phyloP scores from a whole-genome alignment of 2,797 vertebrate species.

The Psittacula derbiana region DNA sequence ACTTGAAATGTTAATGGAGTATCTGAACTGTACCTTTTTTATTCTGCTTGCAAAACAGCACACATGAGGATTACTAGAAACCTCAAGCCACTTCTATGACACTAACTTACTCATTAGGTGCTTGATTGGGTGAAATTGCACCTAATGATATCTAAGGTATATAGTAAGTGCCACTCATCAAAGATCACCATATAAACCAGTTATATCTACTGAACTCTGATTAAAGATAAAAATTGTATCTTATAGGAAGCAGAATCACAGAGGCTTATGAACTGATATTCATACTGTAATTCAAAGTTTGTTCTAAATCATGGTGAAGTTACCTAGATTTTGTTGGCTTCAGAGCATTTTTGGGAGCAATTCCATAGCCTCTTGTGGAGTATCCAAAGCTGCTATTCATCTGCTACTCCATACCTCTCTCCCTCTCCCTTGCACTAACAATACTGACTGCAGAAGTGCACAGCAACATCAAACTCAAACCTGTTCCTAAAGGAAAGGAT shows the following conservation, averaged over 20 bases:
- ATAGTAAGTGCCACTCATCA: not conserved
- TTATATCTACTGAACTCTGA: not conserved
- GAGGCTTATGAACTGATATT: not conserved
- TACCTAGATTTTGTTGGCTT: not conserved
- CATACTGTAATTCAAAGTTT: not conserved
- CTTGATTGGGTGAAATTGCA: not conserved
- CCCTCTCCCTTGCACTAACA: not conserved
- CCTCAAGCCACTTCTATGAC: not conserved
- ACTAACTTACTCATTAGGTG: not conserved
- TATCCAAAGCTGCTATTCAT: not conserved
- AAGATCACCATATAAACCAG: not conserved
- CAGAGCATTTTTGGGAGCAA: not conserved
- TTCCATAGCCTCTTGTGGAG: not conserved
- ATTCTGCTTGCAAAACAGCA: not conserved
- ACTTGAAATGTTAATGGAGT: not conserved
- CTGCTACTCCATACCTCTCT: not conserved
- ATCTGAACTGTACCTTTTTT: not conserved
- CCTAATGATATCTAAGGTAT: not conserved
- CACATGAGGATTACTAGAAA: not conserved
- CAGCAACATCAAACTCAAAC: not conserved
- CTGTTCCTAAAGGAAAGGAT: not conserved
- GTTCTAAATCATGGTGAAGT: not conserved
- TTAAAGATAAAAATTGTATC: not conserved
- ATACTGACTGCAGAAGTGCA: not conserved
- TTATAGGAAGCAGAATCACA: not conserved